Evolutionary conservation across 2,888 invertebrate species (phyloP), one percentile per base, ranked within the genome.

Genomic region (Scaptomyza parva): DNA sequence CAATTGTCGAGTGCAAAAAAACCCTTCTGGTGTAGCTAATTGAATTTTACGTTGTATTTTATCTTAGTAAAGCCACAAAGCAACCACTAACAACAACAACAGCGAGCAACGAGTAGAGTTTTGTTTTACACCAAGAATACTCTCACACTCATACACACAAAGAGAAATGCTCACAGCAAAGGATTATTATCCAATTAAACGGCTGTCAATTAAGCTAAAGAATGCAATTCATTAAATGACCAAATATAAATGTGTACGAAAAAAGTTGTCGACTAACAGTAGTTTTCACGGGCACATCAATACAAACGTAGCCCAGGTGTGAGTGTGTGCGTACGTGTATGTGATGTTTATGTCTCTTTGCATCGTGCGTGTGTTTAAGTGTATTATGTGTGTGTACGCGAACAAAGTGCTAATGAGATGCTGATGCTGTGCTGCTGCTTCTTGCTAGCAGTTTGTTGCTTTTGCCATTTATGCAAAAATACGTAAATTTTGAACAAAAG

Each of bases 401-500:
- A 76, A 74, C 57, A 78, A 78, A 79, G 84, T 84, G 84, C 84
- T 84, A 84, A 84, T 86, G 59, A 86, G 88, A 83, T 86, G 85
- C 78, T 84, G 72, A 53, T 75, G 60, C 64, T 72, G 62, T 57
- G 65, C 68, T 70, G 64, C 68, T 69, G 43, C 60, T 54, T 64
- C 52, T 62, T 58, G 17, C 30, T 40, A 71, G 71, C 63, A 26
- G 80, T 80, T 84, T 78, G 84, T 87, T 81, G 82, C 76, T 84
- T 70, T 84, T 85, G 72, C 84, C 84, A 83, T 86, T 88, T 84
- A 88, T 88, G 88, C 86, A 78, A 76, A 80, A 87, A 70, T 65
- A 71, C 65, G 60, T 85, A 75, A 74, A 73, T 82, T 75, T 63
- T 53, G 51, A 87, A 87, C 88, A 84, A 84, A 84, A 88, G 86